Evolutionary conservation across 2,113 vertebrate genomes (phyloP).

Genomic region (human (Homo sapiens)): DNA sequence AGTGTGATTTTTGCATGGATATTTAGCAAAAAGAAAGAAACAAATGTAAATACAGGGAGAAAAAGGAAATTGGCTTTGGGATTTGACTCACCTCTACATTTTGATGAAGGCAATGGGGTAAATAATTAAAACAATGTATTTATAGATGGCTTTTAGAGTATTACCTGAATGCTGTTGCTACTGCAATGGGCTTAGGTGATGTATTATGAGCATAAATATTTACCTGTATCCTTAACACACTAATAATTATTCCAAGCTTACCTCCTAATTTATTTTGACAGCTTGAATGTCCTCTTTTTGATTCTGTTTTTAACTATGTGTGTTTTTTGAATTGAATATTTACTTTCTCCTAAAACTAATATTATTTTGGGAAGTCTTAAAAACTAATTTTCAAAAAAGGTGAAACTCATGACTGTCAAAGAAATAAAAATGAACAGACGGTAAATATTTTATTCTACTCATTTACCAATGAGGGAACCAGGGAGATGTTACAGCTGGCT

Average conservation of each 20-base stretch:
- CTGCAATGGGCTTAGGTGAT: not conserved
- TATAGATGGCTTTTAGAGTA: not conserved
- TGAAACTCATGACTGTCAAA: not conserved
- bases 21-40: constrained; percentile 18
- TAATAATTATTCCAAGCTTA: not conserved
- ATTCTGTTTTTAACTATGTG: not conserved
- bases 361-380: not conserved
- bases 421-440: not conserved
- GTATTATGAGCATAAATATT: not conserved
- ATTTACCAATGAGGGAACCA: not conserved
- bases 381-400: not conserved
- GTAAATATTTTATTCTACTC: not conserved
- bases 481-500: not conserved
- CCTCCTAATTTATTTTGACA: not conserved
- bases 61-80: not conserved
- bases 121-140: not conserved
- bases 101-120: not conserved
- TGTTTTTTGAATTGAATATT: not conserved
- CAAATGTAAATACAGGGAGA: not conserved
- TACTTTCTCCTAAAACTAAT: not conserved
- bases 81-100: not conserved
- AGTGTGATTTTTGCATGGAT: not conserved
- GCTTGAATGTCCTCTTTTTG: not conserved
- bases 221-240: not conserved
- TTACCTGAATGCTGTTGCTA: not conserved